Conservation (phyloP, 1,140 invertebrate species). For the Notospermus geniculatus region DNA sequence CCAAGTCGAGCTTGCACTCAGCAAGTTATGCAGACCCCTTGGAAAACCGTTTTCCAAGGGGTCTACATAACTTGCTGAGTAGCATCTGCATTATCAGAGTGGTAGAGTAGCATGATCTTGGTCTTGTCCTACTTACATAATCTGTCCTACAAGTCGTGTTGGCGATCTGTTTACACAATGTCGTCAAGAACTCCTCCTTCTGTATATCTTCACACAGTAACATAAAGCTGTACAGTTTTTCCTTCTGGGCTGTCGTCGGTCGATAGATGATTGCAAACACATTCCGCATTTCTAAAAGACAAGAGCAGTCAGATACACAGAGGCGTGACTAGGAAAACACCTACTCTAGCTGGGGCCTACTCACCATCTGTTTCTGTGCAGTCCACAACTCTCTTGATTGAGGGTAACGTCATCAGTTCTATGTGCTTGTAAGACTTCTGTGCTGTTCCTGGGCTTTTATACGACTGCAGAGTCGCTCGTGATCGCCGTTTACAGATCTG, state of each 20-base stretch:
- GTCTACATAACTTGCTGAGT: no score
- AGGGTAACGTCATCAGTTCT: conserved; percentile 79
- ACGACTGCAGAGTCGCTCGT: conserved; percentile 25
- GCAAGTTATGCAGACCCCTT: no score
- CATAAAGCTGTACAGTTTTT: conserved; percentile 83
- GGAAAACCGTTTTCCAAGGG: no score
- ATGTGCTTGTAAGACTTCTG: conserved; percentile 88
- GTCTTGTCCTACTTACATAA: conserved; percentile 55
- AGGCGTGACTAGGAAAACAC: no score
- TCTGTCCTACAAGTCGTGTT: conserved; percentile 58
- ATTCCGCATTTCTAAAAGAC: conserved; percentile 74
- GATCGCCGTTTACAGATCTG: conserved; percentile 76
- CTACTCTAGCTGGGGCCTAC: conserved; percentile 9
- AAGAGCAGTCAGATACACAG: conserved; percentile 1
- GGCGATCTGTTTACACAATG: conserved; percentile 77
- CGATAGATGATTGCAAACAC: conserved; percentile 72
- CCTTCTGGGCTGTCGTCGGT: conserved; percentile 80
- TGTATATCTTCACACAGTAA: conserved; percentile 70
- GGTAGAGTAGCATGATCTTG: no score
- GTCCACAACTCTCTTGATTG: conserved; percentile 87
- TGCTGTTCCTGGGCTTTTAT: conserved; percentile 56
- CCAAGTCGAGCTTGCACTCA: no score
- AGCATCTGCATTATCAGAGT: no score
- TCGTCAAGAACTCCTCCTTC: conserved; percentile 76
- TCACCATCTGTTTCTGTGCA: conserved; percentile 78